phyloP scores from a whole-genome alignment of 2,888 invertebrate genomes.

The Drosophila lacicola region DNA sequence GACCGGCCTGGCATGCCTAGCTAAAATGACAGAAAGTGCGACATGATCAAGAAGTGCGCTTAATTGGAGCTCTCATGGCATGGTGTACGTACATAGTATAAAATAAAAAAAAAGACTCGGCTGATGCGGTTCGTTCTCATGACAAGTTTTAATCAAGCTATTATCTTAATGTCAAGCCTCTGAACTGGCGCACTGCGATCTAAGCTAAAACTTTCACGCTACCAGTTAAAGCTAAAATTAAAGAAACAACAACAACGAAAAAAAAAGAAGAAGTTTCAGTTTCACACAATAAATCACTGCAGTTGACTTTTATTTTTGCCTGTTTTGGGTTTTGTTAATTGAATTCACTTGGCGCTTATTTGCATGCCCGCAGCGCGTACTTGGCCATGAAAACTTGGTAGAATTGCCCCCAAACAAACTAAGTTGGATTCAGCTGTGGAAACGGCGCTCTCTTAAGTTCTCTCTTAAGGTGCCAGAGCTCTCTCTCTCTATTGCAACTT shows the following conservation, averaged over 20 bases:
- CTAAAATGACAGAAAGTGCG: conserved; percentile 12
- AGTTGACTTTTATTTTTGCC: conserved; percentile 57
- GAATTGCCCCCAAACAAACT: not conserved
- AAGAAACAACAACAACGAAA: conserved; percentile 28
- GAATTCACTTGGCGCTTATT: conserved; percentile 58
- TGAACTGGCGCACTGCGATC: conserved; percentile 37
- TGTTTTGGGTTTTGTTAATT: conserved; percentile 54
- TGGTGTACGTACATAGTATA: not conserved
- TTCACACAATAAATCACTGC: conserved; percentile 77
- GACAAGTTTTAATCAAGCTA: conserved; percentile 80
- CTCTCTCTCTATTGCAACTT: conserved; percentile 5
- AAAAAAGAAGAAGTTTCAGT: conserved; percentile 62
- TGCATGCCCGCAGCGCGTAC: conserved; percentile 47
- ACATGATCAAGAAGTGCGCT: conserved; percentile 49
- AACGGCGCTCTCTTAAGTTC: not conserved
- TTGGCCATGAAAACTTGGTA: conserved; percentile 56
- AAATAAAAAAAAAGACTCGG: conserved; percentile 14
- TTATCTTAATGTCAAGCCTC: conserved; percentile 71
- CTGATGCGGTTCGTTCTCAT: conserved; percentile 59
- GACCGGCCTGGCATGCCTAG: not conserved
- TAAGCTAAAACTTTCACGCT: conserved; percentile 65
- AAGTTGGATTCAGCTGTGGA: not conserved
- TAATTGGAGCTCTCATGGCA: conserved; percentile 62
- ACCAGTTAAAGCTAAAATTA: conserved; percentile 16
- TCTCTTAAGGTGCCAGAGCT: conserved; percentile 8